Conservation (phyloP, 2,888 invertebrate species). For the Xestia rhomboidea region DNA sequence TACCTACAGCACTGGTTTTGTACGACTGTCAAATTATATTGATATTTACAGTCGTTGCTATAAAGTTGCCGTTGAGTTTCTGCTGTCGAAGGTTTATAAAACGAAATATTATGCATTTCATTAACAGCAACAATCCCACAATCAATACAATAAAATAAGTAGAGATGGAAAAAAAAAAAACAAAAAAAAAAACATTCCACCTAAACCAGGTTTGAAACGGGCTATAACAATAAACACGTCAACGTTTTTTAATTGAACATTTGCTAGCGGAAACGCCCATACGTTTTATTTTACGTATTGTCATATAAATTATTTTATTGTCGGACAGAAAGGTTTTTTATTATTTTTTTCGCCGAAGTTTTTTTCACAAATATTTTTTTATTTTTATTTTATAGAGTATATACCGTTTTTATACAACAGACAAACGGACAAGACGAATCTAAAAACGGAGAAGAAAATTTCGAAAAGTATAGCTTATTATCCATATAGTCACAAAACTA, state of each 20-base stretch:
- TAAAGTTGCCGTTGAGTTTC: not conserved
- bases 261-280: slow-evolving; percentile 46
- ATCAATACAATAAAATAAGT: slow-evolving; percentile 8
- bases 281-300: slow-evolving; percentile 24
- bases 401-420: no score
- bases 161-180: not conserved
- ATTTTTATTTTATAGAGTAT: not conserved
- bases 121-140: not conserved
- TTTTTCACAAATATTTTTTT: not conserved
- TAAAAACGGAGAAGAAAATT: no score
- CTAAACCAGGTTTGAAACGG: not conserved
- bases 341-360: not conserved
- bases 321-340: slow-evolving; percentile 2
- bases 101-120: slow-evolving; percentile 1
- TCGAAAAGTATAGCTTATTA: no score
- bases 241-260: slow-evolving; percentile 50
- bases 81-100: not conserved
- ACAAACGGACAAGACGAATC: no score
- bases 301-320: slow-evolving; percentile 30
- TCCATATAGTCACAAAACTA: not conserved
- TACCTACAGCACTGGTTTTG: not conserved
- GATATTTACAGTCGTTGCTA: not conserved
- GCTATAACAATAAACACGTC: slow-evolving; percentile 34
- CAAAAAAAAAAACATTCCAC: not conserved
- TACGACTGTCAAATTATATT: not conserved